phyloP scores from a whole-genome alignment of 2,888 invertebrate species.

The Macrosoma leucophasiata region DNA sequence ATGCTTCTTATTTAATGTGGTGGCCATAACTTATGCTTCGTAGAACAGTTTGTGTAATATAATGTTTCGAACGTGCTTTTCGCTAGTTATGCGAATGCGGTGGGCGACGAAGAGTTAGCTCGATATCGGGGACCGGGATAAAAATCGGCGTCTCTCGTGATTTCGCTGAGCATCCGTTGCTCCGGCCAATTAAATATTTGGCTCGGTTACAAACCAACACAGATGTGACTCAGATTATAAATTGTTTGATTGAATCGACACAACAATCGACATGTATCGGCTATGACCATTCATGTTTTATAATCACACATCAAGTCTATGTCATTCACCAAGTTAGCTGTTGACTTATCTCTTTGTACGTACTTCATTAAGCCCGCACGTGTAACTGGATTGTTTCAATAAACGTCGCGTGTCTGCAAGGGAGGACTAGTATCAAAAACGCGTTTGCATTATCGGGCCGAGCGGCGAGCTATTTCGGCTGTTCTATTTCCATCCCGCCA shows the following conservation, averaged over 20 bases:
- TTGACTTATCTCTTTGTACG: too few species aligned
- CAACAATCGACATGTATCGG: too few species aligned
- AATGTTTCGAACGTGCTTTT: slow-evolving; percentile 39
- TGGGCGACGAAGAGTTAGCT: slow-evolving; percentile 29
- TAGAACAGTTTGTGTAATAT: slow-evolving; percentile 38
- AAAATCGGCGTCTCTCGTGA: slow-evolving; percentile 28
- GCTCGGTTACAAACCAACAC: slow-evolving; percentile 41
- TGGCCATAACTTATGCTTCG: slow-evolving; percentile 64
- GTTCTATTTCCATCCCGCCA: slow-evolving; percentile 64
- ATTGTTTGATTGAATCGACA: too few species aligned
- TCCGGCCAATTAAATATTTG: slow-evolving; percentile 49
- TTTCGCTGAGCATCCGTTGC: slow-evolving; percentile 38
- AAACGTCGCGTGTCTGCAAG: slow-evolving; percentile 39
- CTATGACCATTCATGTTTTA: too few species aligned
- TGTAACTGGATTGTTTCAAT: too few species aligned
- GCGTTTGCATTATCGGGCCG: slow-evolving; percentile 69
- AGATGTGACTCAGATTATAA: slow-evolving; percentile 41
- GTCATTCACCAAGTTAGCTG: too few species aligned
- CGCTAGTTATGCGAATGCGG: slow-evolving; percentile 40
- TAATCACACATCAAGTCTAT: too few species aligned
- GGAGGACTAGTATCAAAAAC: slow-evolving; percentile 65
- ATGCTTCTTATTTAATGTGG: slow-evolving; percentile 56
- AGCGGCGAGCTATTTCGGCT: slow-evolving; percentile 66
- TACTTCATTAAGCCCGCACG: too few species aligned
- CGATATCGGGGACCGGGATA: slow-evolving; percentile 29